Evolutionary conservation across 2,888 invertebrate genomes (phyloP), one percentile per base, ranked within the genome.

Genomic region (Drosophila meridiana): DNA sequence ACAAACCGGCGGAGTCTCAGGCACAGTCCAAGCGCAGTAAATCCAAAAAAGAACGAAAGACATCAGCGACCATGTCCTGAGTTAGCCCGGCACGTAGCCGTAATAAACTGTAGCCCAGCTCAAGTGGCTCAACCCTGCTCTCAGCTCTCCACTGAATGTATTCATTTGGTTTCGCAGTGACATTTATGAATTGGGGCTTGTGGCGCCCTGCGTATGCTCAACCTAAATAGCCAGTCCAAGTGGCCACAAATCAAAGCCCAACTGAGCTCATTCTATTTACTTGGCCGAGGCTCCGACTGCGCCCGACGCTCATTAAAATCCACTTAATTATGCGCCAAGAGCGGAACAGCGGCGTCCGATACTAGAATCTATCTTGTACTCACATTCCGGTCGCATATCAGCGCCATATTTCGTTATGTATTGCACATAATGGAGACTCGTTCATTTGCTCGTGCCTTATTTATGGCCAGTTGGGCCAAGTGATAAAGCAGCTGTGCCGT

Each of bases 261-360:
- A 66, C 61, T 58, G 67, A 55, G 56, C 48, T 36, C 65, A 42
- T 30, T 62, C 38, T 45, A 58, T 34, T 58, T 9, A 38, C 45
- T 52, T 53, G 40, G 50, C 28, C 36, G 5, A 8, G 56, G 48
- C 36, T 9, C 45, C 56, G 43, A 30, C 42, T 56, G 32, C 63
- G 62, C 56, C 53, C 57, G 53, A 73, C 50, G 74, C 90, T 87
- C 90, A 87, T 87, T 87, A 87, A 87, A 87, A 89, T 69, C 76
- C 78, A 90, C 87, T 87, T 89, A 87, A 89, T 90, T 84, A 87
- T 79, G 72, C 65, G 57, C 56, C 56, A 36, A 42, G 36, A 56
- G 20, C 73, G 45, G 36, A 60, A 62, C 43, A 28, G 40, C 45
- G 38, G 28, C 8, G 13, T 36, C 48, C 48, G 45, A 56, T 53